Conservation (phyloP, 1,140 invertebrate genomes). For the Oryctes rhinoceros region DNA sequence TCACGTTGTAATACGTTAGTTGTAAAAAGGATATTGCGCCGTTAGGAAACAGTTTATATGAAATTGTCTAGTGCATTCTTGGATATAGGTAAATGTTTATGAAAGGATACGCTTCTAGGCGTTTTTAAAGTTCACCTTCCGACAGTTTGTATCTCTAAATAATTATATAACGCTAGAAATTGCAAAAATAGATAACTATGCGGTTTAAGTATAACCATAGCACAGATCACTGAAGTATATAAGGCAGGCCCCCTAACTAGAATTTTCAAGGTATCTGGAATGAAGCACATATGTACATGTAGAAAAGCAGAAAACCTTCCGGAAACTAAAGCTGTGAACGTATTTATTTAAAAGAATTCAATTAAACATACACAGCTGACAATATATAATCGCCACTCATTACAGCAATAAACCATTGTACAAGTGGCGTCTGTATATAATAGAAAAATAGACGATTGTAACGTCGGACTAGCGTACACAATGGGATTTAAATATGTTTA, state of each 20-base stretch:
- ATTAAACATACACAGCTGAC: conserved; percentile 14
- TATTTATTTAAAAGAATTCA: conserved; percentile 29
- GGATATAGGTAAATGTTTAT: conserved; percentile 27
- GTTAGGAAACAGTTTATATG: conserved; percentile 13
- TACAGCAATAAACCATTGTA: conserved; percentile 8
- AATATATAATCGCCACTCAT: conserved; percentile 22
- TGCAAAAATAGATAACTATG: conserved; percentile 12
- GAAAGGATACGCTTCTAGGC: neutral
- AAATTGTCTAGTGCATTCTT: conserved; percentile 35
- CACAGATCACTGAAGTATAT: conserved; percentile 6
- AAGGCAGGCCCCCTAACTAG: neutral
- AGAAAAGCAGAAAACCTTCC: neutral
- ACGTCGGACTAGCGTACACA: neutral
- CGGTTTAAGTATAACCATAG: conserved; percentile 7
- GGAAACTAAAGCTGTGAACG: conserved; percentile 2
- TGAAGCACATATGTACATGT: neutral
- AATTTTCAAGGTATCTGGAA: neutral
- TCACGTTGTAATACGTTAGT: neutral
- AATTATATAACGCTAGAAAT: conserved; percentile 21
- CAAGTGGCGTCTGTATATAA: conserved; percentile 31
- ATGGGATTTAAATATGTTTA: neutral
- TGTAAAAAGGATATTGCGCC: neutral
- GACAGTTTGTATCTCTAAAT: conserved; percentile 21
- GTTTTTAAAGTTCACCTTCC: conserved; percentile 27
- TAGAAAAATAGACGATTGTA: conserved; percentile 22